Conservation (phyloP, 2,113 vertebrate species). For the Leucosticte australis region DNA sequence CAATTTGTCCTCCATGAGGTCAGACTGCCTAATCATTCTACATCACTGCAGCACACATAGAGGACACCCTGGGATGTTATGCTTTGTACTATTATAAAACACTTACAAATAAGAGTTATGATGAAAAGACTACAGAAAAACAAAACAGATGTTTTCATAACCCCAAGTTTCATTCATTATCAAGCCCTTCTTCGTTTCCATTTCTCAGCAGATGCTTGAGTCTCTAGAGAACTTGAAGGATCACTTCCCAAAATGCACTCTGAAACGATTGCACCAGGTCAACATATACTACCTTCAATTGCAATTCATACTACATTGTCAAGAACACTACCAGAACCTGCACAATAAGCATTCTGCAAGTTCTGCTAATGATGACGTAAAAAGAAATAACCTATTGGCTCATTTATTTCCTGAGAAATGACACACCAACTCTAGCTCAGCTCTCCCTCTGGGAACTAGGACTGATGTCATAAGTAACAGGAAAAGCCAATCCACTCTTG, state of each 20-base stretch:
- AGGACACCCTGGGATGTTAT: background rate
- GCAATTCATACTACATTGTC: background rate
- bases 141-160: background rate
- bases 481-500: background rate
- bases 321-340: background rate
- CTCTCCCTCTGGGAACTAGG: background rate
- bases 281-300: background rate
- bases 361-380: background rate
- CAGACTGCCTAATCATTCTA: background rate
- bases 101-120: background rate
- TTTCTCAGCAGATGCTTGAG: background rate
- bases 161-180: background rate
- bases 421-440: background rate
- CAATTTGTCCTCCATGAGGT: background rate
- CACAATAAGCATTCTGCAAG: background rate
- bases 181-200: background rate
- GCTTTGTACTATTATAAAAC: background rate
- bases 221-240: background rate
- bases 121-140: background rate
- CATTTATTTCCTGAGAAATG: background rate
- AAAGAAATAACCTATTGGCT: background rate
- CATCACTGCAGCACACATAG: background rate
- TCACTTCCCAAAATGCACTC: background rate
- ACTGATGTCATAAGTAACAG: background rate
- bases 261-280: background rate